Conservation (phyloP, 2,113 vertebrate species). For the Caranx ignobilis region DNA sequence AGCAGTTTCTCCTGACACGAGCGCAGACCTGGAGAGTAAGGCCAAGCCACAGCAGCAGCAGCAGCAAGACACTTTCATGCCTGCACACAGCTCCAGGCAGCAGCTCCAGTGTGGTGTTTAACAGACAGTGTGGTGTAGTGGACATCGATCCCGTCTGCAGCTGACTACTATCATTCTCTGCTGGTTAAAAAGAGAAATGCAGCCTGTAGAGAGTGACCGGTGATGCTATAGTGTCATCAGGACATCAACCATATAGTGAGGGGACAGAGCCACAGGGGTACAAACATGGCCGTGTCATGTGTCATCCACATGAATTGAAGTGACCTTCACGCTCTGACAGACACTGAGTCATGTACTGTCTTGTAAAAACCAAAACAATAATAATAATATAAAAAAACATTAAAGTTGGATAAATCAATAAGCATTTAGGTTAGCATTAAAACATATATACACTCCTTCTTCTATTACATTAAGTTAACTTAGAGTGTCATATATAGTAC, state of each 20-base stretch:
- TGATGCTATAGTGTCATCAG: not conserved
- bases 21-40: not conserved
- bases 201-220: not conserved
- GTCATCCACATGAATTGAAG: not conserved
- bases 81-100: not conserved
- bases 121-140: not conserved
- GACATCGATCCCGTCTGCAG: slow-evolving; percentile 1
- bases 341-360: not conserved
- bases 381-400: too few species aligned
- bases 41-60: too few species aligned
- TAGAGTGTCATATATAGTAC: too few species aligned
- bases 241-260: not conserved
- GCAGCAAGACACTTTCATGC: not conserved
- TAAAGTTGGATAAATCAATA: too few species aligned
- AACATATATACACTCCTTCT: too few species aligned
- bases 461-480: too few species aligned
- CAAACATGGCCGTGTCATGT: not conserved
- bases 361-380: not conserved
- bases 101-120: not conserved
- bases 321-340: not conserved
- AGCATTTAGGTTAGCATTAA: too few species aligned
- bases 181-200: slow-evolving; percentile 70
- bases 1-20: not conserved
- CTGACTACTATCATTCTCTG: slow-evolving; percentile 72
- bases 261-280: not conserved